Conservation (phyloP, 2,888 invertebrate species). For the Pelosia muscerda region DNA sequence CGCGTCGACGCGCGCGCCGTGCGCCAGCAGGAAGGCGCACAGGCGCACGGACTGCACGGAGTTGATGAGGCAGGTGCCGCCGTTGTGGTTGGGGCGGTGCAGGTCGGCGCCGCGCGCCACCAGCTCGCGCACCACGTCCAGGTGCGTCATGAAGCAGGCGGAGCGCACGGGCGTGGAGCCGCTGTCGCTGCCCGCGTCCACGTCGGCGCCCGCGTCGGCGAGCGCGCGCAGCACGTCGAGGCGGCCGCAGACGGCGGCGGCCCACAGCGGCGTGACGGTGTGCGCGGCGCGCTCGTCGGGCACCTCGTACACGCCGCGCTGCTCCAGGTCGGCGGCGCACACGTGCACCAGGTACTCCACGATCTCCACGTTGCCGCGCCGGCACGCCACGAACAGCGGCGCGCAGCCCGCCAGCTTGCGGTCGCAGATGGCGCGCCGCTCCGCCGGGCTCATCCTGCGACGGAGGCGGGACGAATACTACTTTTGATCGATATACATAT, state of each 20-base stretch:
- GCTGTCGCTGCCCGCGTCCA: conserved; percentile 95
- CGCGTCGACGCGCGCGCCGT: conserved; percentile 94
- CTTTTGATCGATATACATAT: too few relatives aligned
- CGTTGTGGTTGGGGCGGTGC: conserved; percentile 94
- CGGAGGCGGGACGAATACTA: too few relatives aligned
- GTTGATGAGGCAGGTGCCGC: conserved; percentile 97
- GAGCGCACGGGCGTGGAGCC: conserved; percentile 96
- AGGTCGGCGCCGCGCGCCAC: conserved; percentile 94
- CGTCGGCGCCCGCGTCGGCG: conserved; percentile 92
- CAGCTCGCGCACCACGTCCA: conserved; percentile 91
- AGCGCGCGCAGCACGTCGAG: conserved; percentile 92
- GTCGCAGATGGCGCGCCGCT: conserved; percentile 89
- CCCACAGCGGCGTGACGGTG: conserved; percentile 96
- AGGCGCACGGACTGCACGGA: conserved; percentile 95
- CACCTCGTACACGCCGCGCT: conserved; percentile 92
- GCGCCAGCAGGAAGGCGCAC: conserved; percentile 92
- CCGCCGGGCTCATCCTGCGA: conserved; percentile 84
- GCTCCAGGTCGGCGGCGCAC: conserved; percentile 95
- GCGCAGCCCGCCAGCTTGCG: conserved; percentile 92
- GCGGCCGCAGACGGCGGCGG: conserved; percentile 95
- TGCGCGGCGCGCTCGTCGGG: conserved; percentile 93
- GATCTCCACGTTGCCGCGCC: conserved; percentile 93
- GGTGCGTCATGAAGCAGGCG: conserved; percentile 97
- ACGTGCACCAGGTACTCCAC: conserved; percentile 94
- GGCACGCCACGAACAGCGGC: conserved; percentile 92